phyloP scores from a whole-genome alignment of 2,113 vertebrate species.

The Oreochromis aureus region DNA sequence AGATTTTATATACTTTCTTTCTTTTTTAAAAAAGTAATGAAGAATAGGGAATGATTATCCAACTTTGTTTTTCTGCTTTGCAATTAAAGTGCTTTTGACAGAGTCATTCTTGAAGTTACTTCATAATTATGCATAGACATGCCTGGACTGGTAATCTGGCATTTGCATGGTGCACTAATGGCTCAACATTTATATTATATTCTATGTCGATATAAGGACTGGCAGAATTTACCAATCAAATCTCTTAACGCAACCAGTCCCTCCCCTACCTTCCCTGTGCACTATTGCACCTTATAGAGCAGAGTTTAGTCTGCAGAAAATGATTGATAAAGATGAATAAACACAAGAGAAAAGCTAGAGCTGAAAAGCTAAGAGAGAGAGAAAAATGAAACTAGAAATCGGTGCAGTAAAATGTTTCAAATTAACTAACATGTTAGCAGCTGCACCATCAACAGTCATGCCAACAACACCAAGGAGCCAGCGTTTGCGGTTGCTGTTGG shows the following conservation, averaged over 20 bases:
- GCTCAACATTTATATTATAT: background rate
- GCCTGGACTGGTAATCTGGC: background rate
- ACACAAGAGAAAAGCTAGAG: background rate
- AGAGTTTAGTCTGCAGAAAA: background rate
- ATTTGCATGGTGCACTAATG: background rate
- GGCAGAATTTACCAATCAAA: background rate
- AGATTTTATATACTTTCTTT: background rate
- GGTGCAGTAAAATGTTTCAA: background rate
- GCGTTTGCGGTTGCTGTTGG: background rate
- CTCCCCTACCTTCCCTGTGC: background rate
- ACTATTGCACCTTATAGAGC: background rate
- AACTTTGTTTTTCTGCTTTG: background rate
- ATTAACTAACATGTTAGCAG: background rate
- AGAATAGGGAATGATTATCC: background rate
- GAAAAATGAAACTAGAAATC: background rate
- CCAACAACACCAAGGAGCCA: background rate
- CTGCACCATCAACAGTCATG: background rate
- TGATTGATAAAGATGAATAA: background rate
- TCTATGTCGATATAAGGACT: background rate
- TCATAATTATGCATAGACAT: background rate
- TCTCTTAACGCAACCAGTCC: background rate
- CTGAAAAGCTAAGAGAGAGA: background rate
- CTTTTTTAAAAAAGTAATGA: accelerated
- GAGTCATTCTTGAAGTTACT: background rate
- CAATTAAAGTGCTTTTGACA: background rate